These are phyloP conservation scores for Leptinotarsa haldemani DNA, from an alignment of 2,888 invertebrate species.

Conservation along the genomic window DNA sequence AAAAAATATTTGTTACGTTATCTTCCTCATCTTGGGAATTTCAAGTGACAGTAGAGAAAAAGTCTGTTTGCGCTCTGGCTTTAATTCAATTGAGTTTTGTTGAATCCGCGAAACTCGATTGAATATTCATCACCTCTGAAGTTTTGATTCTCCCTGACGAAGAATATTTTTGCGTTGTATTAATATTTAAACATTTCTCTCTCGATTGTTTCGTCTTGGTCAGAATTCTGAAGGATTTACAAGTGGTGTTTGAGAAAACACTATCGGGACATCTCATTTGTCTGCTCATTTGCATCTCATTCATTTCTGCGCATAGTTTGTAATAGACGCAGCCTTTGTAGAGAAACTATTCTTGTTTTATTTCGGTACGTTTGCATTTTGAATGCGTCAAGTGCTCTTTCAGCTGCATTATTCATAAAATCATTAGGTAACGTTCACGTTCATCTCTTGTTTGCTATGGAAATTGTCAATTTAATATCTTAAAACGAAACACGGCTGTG, in stretches of 20 bases:
- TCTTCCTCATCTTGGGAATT: too few species aligned
- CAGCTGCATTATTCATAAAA: conserved; percentile 7
- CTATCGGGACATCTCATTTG: background rate
- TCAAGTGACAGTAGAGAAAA: too few species aligned
- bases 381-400: background rate
- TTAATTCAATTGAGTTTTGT: too few species aligned
- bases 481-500: conserved; percentile 1
- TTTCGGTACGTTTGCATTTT: background rate
- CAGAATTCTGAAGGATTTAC: too few species aligned
- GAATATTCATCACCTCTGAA: too few species aligned
- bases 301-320: background rate
- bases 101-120: too few species aligned
- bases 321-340: background rate
- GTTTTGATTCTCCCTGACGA: too few species aligned
- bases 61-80: too few species aligned
- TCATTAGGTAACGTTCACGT: conserved; percentile 5
- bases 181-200: too few species aligned
- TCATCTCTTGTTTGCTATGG: conserved; percentile 5
- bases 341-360: background rate
- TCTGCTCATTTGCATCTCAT: background rate
- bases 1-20: too few species aligned
- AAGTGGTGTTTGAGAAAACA: background rate
- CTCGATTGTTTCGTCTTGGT: too few species aligned
- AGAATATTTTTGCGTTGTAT: too few species aligned
- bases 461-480: conserved; percentile 3